Evolutionary conservation across 2,113 vertebrate species (phyloP).

Genomic region (Mobula birostris): DNA sequence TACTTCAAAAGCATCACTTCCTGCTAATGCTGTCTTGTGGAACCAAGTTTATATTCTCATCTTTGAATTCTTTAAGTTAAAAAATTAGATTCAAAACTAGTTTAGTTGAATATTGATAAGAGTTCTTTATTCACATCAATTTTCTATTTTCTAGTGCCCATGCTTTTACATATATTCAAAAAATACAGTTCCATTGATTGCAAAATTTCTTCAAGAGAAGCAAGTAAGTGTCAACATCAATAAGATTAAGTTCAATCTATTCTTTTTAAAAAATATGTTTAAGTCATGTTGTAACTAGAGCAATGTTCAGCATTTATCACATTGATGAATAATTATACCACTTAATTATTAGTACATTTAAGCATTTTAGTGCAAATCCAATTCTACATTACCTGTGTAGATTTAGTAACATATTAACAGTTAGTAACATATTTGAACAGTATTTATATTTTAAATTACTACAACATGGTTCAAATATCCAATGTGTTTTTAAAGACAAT

Average conservation of each 20-base stretch:
- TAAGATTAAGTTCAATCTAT: not conserved
- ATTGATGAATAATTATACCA: not conserved
- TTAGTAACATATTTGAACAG: not conserved
- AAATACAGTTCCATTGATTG: slow-evolving; percentile 54
- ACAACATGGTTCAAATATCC: not conserved
- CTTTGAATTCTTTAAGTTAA: not conserved
- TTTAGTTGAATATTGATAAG: not conserved
- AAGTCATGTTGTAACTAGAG: not conserved
- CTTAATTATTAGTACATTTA: not conserved
- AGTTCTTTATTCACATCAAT: not conserved
- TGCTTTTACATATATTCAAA: slow-evolving; percentile 66
- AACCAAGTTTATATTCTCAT: not conserved
- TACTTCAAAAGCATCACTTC: not conserved
- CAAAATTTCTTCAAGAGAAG: slow-evolving; percentile 62
- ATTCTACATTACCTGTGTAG: not conserved
- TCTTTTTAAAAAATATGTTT: not conserved
- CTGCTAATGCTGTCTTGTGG: not conserved
- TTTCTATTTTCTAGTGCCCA: slow-evolving; percentile 56
- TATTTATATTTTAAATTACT: not conserved
- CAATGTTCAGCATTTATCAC: not conserved
- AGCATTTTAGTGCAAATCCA: not conserved
- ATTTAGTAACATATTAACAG: too few species aligned
- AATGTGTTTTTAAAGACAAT: not conserved
- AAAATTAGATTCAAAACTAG: not conserved
- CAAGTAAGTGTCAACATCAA: slow-evolving; percentile 49